phyloP scores from a whole-genome alignment of 1,140 invertebrate genomes.

The Spodoptera litura region DNA sequence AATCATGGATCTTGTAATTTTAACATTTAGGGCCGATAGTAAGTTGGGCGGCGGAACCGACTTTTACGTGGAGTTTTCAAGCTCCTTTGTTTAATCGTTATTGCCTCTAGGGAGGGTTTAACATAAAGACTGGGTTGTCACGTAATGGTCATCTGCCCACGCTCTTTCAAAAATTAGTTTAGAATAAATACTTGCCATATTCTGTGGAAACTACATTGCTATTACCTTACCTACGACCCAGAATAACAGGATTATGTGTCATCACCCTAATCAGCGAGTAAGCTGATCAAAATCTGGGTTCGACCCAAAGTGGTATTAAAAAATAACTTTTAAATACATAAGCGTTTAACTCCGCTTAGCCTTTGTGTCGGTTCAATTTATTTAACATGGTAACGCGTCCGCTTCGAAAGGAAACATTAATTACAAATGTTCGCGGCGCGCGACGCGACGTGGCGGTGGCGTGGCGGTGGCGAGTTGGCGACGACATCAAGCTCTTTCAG shows the following conservation, averaged over 20 bases:
- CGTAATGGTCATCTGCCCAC: neutral
- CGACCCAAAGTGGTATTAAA: slow-evolving; percentile 21
- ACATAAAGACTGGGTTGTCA: neutral
- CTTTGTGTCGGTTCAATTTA: slow-evolving; percentile 39
- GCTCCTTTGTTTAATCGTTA: slow-evolving; percentile 14
- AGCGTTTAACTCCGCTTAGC: slow-evolving; percentile 16
- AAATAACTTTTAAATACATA: slow-evolving; percentile 35
- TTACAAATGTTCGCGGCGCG: slow-evolving; percentile 22
- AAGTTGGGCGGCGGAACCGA: neutral
- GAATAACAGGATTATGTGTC: slow-evolving; percentile 36
- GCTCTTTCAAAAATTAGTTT: neutral
- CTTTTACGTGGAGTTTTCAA: neutral
- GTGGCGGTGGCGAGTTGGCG: neutral
- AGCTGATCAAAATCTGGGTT: slow-evolving; percentile 12
- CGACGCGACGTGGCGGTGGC: neutral
- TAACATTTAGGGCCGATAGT: slow-evolving; percentile 32
- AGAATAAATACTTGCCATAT: slow-evolving; percentile 3
- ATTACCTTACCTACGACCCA: neutral
- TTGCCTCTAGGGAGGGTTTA: neutral
- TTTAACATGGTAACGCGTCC: slow-evolving; percentile 36
- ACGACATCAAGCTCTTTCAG: slow-evolving; percentile 1
- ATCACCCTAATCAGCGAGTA: slow-evolving; percentile 18
- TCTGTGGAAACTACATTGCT: neutral
- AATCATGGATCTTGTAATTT: slow-evolving; percentile 45
- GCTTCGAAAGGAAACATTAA: slow-evolving; percentile 34